A percentile compares a stretch with the other conserved stretches of the same genome.
phyloP scores from a whole-genome alignment of 2,113 vertebrate species.

The Anhinga anhinga region DNA sequence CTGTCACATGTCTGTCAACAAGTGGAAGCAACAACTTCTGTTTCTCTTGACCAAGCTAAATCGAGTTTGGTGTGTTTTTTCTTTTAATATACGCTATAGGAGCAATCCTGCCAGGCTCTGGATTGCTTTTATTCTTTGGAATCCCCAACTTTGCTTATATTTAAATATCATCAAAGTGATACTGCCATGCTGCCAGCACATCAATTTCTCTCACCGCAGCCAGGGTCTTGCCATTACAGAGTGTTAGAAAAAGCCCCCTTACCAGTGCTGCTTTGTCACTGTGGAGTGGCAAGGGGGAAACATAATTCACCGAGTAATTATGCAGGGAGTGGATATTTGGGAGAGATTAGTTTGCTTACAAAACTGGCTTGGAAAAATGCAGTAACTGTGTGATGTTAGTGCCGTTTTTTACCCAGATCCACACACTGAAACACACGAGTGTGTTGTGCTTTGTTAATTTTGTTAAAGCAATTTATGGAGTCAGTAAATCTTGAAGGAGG shows the following conservation, averaged over 20 bases:
- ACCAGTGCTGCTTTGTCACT: neutral
- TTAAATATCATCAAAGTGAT: neutral
- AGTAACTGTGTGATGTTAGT: neutral
- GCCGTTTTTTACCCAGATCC: neutral
- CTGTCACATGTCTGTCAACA: neutral
- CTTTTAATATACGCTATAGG: neutral
- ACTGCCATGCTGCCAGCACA: neutral
- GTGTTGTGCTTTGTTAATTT: neutral
- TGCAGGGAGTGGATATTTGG: neutral
- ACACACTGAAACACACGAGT: neutral
- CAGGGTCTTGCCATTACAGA: neutral
- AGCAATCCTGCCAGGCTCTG: neutral
- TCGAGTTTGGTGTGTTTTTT: neutral
- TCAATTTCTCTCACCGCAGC: neutral
- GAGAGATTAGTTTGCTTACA: neutral
- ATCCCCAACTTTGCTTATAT: neutral
- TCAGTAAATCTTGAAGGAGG: neutral
- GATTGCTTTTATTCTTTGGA: neutral
- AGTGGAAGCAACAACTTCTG: neutral
- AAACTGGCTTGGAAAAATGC: neutral
- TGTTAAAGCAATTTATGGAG: neutral
- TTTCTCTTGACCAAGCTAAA: neutral
- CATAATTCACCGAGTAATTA: neutral
- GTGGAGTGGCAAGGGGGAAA: neutral
- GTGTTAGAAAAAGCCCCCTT: neutral